Evolutionary conservation across 2,113 vertebrate species (phyloP).

Genomic region (Phycodurus eques): DNA sequence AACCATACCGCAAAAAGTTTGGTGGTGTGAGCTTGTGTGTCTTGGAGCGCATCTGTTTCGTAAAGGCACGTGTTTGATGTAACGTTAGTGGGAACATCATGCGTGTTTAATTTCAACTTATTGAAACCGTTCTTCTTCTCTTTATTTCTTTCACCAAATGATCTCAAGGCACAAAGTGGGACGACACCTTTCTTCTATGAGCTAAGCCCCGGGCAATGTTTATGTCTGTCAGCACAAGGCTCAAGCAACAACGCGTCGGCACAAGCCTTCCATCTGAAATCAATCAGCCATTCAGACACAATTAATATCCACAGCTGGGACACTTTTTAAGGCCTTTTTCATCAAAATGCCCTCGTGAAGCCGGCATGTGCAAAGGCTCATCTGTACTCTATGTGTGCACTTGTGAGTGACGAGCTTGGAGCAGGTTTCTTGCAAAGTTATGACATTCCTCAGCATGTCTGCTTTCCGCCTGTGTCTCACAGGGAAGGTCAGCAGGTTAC

Average conservation of each 20-base stretch:
- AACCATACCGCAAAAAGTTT: constrained; percentile 8
- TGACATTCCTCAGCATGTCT: constrained; percentile 57
- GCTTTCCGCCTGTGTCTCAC: constrained; percentile 46
- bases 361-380: constrained; percentile 24
- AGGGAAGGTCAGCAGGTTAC: constrained; percentile 30
- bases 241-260: constrained; percentile 35
- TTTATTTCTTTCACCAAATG: not conserved
- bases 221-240: constrained; percentile 31
- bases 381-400: constrained; percentile 39
- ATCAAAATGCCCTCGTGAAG: constrained; percentile 48
- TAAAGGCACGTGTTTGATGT: constrained; percentile 1
- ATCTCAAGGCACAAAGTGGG: constrained; percentile 1
- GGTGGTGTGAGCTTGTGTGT: constrained; percentile 18
- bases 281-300: constrained; percentile 49
- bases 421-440: constrained; percentile 50
- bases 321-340: constrained; percentile 46
- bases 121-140: not conserved
- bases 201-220: constrained; percentile 18
- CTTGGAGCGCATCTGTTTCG: constrained; percentile 10
- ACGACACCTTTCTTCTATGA: constrained; percentile 33
- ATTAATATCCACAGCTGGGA: constrained; percentile 56
- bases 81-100: not conserved
- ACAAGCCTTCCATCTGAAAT: constrained; percentile 50
- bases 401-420: constrained; percentile 45
- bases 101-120: not conserved